Percentiles rank a stretch among this genome's conserved stretches.
These are phyloP conservation scores for Cyprinodon brontotheroides DNA, from an alignment of 2,113 vertebrate species.

Conservation along the genomic window DNA sequence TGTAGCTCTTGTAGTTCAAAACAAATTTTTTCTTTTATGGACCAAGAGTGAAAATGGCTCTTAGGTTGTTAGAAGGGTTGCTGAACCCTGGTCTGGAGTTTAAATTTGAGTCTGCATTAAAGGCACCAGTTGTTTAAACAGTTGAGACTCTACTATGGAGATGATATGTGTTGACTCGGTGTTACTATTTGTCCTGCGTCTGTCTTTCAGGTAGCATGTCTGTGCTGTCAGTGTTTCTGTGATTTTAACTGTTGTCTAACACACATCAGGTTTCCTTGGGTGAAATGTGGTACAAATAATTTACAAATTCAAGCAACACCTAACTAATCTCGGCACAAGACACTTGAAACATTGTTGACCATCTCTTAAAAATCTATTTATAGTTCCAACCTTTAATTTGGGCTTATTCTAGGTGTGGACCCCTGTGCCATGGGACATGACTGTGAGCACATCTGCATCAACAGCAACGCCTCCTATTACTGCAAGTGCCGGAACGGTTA, in stretches of 20 bases:
- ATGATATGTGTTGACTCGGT: background rate
- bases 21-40: too few relatives aligned
- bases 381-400: slow-evolving; percentile 35
- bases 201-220: background rate
- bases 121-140: slow-evolving; percentile 13
- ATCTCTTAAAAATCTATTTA: background rate
- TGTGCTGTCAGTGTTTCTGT: slow-evolving; percentile 27
- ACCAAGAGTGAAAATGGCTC: too few relatives aligned
- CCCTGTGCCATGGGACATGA: slow-evolving; percentile 80
- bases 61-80: background rate
- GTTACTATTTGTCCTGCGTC: slow-evolving; percentile 11
- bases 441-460: slow-evolving; percentile 86
- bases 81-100: background rate
- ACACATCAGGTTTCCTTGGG: slow-evolving; percentile 38
- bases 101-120: background rate
- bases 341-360: background rate
- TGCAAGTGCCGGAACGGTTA: slow-evolving; percentile 84
- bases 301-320: background rate
- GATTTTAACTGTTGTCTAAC: slow-evolving; percentile 55
- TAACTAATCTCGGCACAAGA: background rate
- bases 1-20: too few relatives aligned
- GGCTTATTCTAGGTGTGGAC: slow-evolving; percentile 75
- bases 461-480: slow-evolving; percentile 74
- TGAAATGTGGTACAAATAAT: slow-evolving; percentile 35
- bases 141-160: slow-evolving; percentile 31